Evolutionary conservation across 1,140 invertebrate species (phyloP), one percentile per base, ranked within the genome.

Genomic region (Melanaphis sacchari): DNA sequence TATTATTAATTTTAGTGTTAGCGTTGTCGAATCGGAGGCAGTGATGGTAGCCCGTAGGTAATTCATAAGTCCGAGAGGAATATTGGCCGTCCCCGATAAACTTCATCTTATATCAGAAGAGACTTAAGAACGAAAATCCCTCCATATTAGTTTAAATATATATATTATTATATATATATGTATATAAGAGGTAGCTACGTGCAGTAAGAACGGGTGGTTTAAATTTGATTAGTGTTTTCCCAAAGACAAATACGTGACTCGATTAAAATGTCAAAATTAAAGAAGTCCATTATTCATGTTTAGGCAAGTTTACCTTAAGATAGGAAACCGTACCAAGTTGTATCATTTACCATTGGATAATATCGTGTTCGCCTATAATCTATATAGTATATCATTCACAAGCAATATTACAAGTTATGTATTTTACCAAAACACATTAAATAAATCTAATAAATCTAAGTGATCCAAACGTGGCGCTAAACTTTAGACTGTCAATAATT

Each of bases 1-100:
- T 93, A 93, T 93, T 93, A 93, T 92, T 92, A 92, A 92, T 92
- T 92, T 92, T 82, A 46, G 90, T 92, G n/a, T 92, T 92, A 92
- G 90, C 40, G n/a, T 43, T 76, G 66, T 38, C 76, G 90, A 93
- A 52, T 93, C 84, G 84, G 36, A 22, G 81, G 84, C 46, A n/a
- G 81, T 26, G 81, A 49, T 38, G 41, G 46, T 49, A n/a, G 85
- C 15, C 6, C 18, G 24, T 88, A 22, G 43, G 43, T 24, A 89
- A 54, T 89, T 40, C 21, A 15, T 38, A 93, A 85, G 81, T 41
- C 76, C n/a, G n/a, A 46, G 41, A 92, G 41, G 24, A 91, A 91
- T 92, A 82, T 81, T 11, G n/a, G 41, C 26, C n/a, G 7, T 22
- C 4, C 31, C 90, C 40, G 49, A 11, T 24, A 85, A 85, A 52